phyloP scores from a whole-genome alignment of 1,140 invertebrate species.

The Drosophila yakuba region DNA sequence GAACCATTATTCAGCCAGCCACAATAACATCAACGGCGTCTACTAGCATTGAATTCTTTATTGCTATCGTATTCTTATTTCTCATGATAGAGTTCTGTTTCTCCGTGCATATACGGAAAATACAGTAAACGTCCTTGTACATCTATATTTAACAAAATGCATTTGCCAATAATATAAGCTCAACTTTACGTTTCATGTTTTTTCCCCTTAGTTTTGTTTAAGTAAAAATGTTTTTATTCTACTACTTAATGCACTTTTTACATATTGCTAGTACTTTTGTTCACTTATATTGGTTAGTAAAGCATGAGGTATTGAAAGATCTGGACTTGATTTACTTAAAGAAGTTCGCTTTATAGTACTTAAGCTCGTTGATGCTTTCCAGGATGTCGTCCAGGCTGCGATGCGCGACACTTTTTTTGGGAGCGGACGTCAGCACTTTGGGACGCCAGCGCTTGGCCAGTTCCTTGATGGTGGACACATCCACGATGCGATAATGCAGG shows the following conservation, averaged over 20 bases:
- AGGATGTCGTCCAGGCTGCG: conserved; percentile 93
- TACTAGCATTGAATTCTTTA: conserved; percentile 81
- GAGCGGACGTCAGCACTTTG: conserved; percentile 86
- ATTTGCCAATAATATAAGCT: conserved; percentile 23
- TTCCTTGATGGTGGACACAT: conserved; percentile 96
- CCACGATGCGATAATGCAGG: conserved; percentile 96
- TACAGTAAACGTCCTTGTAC: conserved; percentile 38
- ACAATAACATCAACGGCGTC: conserved; percentile 84
- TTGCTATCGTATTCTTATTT: conserved; percentile 81
- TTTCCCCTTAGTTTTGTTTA: too few relatives aligned
- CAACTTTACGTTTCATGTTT: neutral
- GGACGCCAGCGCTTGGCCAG: conserved; percentile 91
- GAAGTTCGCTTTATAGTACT: conserved; percentile 88
- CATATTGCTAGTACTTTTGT: too few relatives aligned
- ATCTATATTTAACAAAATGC: conserved; percentile 18
- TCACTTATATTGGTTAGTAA: too few relatives aligned
- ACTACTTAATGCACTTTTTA: neutral
- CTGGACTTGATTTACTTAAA: conserved; percentile 84
- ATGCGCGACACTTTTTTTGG: conserved; percentile 89
- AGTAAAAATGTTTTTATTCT: too few relatives aligned
- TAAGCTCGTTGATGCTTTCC: conserved; percentile 94
- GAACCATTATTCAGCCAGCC: conserved; percentile 69
- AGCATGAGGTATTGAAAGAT: neutral
- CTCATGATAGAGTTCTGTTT: conserved; percentile 81
- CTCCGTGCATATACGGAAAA: conserved; percentile 76